These are phyloP conservation scores for Sarcophaga peregrina DNA, from an alignment of 1,140 invertebrate genomes.

Conservation along the genomic window DNA sequence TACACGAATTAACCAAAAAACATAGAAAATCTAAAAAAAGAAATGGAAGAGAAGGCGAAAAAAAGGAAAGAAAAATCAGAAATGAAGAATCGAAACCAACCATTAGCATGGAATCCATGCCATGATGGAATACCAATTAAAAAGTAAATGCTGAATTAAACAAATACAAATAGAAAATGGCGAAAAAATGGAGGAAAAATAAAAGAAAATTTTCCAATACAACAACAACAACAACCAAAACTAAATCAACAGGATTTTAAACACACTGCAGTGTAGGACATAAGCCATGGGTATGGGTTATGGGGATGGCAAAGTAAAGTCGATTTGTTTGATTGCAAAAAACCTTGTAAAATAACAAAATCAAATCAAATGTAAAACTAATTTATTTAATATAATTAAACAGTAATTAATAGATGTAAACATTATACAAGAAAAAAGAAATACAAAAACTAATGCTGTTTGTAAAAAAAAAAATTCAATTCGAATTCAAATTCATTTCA, in stretches of 20 bases:
- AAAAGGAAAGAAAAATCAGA: background rate
- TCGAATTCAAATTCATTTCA: no score
- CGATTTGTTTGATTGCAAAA: no score
- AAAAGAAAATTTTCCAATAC: background rate
- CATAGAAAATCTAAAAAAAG: no score
- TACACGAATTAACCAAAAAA: no score
- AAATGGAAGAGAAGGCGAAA: no score
- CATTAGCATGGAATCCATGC: background rate
- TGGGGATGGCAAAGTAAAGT: no score
- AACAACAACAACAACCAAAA: background rate
- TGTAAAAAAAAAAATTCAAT: no score
- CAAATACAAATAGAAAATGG: slow-evolving; percentile 2
- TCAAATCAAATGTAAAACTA: slow-evolving; percentile 18
- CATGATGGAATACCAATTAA: background rate
- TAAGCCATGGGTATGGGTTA: no score
- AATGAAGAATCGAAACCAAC: background rate
- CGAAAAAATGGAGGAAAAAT: background rate
- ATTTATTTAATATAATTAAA: slow-evolving; percentile 6
- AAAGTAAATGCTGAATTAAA: slow-evolving; percentile 13
- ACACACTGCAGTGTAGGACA: no score
- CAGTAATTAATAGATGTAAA: background rate
- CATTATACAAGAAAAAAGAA: no score
- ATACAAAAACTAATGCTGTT: no score
- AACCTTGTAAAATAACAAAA: background rate
- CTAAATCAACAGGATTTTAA: no score